phyloP scores from a whole-genome alignment of 35 echinoderm and acorn worm species.

The Hemicentrotus pulcherrimus region DNA sequence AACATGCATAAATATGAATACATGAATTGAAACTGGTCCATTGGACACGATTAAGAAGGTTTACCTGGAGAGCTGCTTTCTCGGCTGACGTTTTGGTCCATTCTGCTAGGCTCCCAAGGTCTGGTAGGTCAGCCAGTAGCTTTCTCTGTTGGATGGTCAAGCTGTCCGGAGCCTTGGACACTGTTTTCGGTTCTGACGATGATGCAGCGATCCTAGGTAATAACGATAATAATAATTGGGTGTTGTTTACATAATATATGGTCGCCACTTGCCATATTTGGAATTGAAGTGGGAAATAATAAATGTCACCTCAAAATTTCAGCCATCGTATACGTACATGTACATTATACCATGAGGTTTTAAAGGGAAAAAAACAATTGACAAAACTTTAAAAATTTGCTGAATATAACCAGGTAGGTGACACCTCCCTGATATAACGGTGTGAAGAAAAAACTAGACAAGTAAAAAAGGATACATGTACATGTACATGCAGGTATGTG shows the following conservation, averaged over 20 bases:
- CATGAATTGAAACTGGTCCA: no score
- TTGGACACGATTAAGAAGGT: no score
- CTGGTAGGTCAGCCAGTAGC: conserved; percentile 28
- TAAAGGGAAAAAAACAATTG: no score
- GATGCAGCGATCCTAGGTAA: background rate
- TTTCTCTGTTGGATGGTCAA: conserved; percentile 30
- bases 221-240: no score
- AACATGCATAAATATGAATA: no score
- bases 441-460: no score
- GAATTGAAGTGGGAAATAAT: background rate
- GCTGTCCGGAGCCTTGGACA: conserved; percentile 15
- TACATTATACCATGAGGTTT: no score
- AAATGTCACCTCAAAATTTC: background rate
- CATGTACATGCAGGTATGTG: no score
- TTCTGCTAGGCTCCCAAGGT: background rate
- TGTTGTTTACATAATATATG: background rate
- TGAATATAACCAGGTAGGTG: no score
- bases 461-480: no score
- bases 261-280: background rate
- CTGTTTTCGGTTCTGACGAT: background rate
- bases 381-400: no score
- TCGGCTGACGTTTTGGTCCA: conserved; percentile 9
- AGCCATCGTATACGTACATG: background rate
- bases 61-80: background rate
- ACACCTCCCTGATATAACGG: no score